Base-by-base conservation (phyloP, 2,797 vertebrate species). In the Pogonophryne albipinna region DNA sequence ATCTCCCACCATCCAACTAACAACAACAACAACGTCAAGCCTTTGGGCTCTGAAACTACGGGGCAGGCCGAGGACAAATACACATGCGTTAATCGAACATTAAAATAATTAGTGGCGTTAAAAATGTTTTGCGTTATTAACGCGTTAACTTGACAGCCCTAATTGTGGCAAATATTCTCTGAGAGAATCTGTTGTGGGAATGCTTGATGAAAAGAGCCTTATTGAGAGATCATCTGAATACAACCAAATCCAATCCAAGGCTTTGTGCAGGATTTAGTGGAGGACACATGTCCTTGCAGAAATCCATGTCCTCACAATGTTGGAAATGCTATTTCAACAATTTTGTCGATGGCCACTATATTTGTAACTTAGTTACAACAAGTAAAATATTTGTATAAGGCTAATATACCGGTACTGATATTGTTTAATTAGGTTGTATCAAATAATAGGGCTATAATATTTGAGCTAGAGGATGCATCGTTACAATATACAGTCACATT, bases 371-470 rank as follows among this genome's bases (percentile, higher is more conserved):
- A 27, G 23, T 27, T 27, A 71, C 55, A 27, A n/a, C 15, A 52
- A 45, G 50, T 60, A 20, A 65, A 58, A 47, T 52, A 9, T 69
- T 66, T 51, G 52, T 45, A 68, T 51, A 2, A 15, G 47, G 20
- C 27, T 47, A 34, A 57, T n/a, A 50, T 42, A 19, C 58, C 31
- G 19, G 50, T 45, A 41, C 23, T 27, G 23, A 4, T 27, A 27
- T 64, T 53, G 20, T 66, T 65, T 72, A 46, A 47, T 52, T 9
- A 19, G 16, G 45, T 14, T 58, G 47, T 64, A 52, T 44, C 4
- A 57, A 52, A 49, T 56, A 55, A 61, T 50, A 12, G 6, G 20
- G 14, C 20, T 20, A 34, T 44, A 57, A 38, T 52, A 23, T 41
- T 42, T 12, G 27, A n/a, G 56, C 20, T 42, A 9, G 31, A 49